Evolutionary conservation across 92 coral and sea anemone genomes (phyloP).

Genomic region (Galaxea fascicularis): DNA sequence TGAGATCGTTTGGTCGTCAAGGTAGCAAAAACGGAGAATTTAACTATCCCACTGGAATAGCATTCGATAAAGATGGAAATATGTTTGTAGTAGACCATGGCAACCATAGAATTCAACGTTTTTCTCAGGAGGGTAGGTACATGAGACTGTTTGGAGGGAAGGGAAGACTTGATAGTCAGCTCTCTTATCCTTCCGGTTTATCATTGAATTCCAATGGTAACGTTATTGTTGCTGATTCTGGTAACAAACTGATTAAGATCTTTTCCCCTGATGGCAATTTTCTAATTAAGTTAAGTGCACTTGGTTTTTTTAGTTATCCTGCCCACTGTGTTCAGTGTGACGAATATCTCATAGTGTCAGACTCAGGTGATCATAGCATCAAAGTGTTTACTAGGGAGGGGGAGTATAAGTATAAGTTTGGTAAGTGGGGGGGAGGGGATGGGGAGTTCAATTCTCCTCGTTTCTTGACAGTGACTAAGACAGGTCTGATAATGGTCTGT

Average conservation of each 20-base stretch:
- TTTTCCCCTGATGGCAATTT: slow-evolving; percentile 19
- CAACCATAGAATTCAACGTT: slow-evolving; percentile 16
- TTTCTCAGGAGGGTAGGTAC: slow-evolving; percentile 22
- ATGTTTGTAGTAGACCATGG: slow-evolving; percentile 30
- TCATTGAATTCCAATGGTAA: slow-evolving; percentile 18
- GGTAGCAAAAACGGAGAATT: slow-evolving; percentile 39
- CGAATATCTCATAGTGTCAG: background rate
- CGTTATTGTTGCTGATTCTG: slow-evolving; percentile 15
- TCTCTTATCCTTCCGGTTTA: slow-evolving; percentile 17
- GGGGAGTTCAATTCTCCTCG: slow-evolving; percentile 2
- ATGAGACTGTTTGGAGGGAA: slow-evolving; percentile 18
- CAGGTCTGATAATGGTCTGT: slow-evolving; percentile 3
- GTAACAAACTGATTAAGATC: slow-evolving; percentile 7
- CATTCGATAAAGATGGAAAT: slow-evolving; percentile 16
- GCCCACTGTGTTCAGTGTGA: slow-evolving; percentile 5
- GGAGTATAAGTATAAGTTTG: background rate
- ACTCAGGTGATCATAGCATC: background rate
- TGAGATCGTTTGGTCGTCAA: slow-evolving; percentile 27
- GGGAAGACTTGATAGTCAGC: slow-evolving; percentile 19
- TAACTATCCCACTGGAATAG: slow-evolving; percentile 15
- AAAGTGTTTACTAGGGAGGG: background rate
- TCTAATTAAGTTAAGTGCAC: background rate
- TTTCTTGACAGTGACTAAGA: background rate
- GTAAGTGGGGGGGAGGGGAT: slow-evolving; percentile 2
- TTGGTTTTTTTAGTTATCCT: background rate